These are phyloP conservation scores for Hirtodrosophila confusa DNA, from an alignment of 2,888 invertebrate species.

Conservation along the genomic window DNA sequence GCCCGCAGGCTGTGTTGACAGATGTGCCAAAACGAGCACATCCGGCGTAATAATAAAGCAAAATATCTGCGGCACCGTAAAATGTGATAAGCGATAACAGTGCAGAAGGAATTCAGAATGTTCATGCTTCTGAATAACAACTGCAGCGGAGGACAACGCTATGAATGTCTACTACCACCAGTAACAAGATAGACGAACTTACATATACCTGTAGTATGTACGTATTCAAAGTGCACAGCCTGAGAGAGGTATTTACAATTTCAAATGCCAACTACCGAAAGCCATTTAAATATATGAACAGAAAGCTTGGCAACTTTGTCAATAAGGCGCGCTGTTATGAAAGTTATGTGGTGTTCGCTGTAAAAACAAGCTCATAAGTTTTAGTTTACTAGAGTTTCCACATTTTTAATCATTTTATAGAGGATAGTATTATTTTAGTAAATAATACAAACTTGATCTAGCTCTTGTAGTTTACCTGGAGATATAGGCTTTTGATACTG, in stretches of 20 bases:
- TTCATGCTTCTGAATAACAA: constrained; percentile 18
- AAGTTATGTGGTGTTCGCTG: too few species aligned
- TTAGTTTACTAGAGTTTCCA: too few species aligned
- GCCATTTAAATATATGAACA: not conserved
- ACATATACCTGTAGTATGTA: not conserved
- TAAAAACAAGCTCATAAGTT: too few species aligned
- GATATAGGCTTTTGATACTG: too few species aligned
- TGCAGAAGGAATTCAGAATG: constrained; percentile 43
- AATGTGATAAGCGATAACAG: constrained; percentile 65
- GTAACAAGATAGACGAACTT: constrained; percentile 8
- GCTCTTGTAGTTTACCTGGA: too few species aligned
- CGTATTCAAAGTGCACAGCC: constrained; percentile 4
- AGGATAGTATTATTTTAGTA: too few species aligned
- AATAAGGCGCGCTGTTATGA: too few species aligned
- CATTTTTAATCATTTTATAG: too few species aligned
- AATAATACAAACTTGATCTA: too few species aligned
- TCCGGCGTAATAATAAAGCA: constrained; percentile 55
- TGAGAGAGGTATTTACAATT: constrained; percentile 11
- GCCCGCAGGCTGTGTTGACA: constrained; percentile 46
- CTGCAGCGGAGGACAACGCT: constrained; percentile 14
- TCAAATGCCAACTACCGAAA: constrained; percentile 13
- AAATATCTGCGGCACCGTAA: constrained; percentile 52
- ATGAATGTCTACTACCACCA: constrained; percentile 30
- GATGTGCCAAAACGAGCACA: constrained; percentile 21
- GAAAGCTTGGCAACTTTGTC: too few species aligned